Base-by-base conservation (phyloP, 2,797 vertebrate genomes). In the Arnoldichthys spilopterus region DNA sequence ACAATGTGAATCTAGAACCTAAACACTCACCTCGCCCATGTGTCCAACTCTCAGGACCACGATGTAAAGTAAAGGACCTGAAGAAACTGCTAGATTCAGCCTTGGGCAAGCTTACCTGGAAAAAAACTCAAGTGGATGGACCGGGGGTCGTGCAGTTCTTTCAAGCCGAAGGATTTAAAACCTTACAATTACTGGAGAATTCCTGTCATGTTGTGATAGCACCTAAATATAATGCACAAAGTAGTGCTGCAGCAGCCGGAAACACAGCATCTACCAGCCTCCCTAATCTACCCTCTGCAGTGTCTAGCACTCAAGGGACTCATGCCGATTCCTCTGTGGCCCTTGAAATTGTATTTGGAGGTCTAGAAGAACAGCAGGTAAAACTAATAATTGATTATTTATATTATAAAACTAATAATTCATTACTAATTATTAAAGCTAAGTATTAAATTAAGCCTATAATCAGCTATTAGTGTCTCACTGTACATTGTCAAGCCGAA, bases 121-220 rank as follows among this genome's bases (percentile, higher is more conserved):
- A 88, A 12, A 83, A 12, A 0, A 56, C 85, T 20, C 11, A 78
- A 30, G 49, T 93, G 0, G 69, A 91, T 6, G 90, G 89, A 62
- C 85, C 86, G 3, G 89, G 87, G 18, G 88, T 64, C 13, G 11
- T 78, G 24, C 45, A 6, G 6, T 93, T 88, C 78, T 93, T 91
- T 72, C 76, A 74, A 72, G 22, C 4, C 40, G 87, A 87, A 3
- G 87, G 88, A 20, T 77, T 73, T 78, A 11, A 71, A 0, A 62
- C 37, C 61, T 85, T 84, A 32, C 51, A 63, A 15, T 62, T 86
- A 16, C 11, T 91, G 1, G 87, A 90, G 74, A 82, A 0, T 4
- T 87, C 82, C 2, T 85, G 0, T 80, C 32, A 74, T 1, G 90
- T 91, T 20, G 0, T 89, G 1, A 90, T 92, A 32, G 53, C 20